These are phyloP conservation scores for Diarsia rubi DNA, from an alignment of 2,888 invertebrate species.

Conservation along the genomic window DNA sequence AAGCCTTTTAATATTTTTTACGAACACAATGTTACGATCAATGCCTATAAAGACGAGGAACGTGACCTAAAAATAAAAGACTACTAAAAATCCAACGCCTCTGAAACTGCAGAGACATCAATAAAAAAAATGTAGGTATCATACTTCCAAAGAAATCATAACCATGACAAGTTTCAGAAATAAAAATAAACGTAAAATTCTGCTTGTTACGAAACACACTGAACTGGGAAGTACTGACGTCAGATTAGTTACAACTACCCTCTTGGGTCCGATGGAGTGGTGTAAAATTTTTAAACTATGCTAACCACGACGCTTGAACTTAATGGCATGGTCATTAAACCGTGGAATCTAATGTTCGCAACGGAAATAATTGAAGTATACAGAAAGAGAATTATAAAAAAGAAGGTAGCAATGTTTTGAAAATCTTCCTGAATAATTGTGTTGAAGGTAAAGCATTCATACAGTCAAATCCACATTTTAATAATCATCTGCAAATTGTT, in stretches of 20 bases:
- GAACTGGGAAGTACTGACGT: slow-evolving; percentile 51
- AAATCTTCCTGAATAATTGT: neutral
- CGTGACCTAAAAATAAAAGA: slow-evolving; percentile 53
- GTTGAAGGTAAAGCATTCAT: neutral
- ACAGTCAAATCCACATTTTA: neutral
- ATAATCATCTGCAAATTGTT: neutral
- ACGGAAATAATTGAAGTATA: slow-evolving; percentile 7
- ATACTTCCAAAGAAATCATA: slow-evolving; percentile 59
- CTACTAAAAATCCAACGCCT: slow-evolving; percentile 40
- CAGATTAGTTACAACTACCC: slow-evolving; percentile 61
- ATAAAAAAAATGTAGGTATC: slow-evolving; percentile 56
- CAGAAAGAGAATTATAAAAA: neutral
- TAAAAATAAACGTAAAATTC: slow-evolving; percentile 61
- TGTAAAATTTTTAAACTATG: slow-evolving; percentile 59
- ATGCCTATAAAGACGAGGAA: slow-evolving; percentile 41
- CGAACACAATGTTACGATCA: slow-evolving; percentile 43
- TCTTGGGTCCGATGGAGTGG: slow-evolving; percentile 50
- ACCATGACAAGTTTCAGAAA: slow-evolving; percentile 56
- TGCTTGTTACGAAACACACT: slow-evolving; percentile 54
- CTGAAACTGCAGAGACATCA: slow-evolving; percentile 39
- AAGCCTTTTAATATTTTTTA: slow-evolving; percentile 43
- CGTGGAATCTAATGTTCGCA: slow-evolving; percentile 23
- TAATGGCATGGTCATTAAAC: slow-evolving; percentile 55
- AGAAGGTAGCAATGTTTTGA: neutral
- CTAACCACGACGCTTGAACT: slow-evolving; percentile 45